Conservation (phyloP, 2,113 vertebrate genomes). For the Phocoena phocoena region DNA sequence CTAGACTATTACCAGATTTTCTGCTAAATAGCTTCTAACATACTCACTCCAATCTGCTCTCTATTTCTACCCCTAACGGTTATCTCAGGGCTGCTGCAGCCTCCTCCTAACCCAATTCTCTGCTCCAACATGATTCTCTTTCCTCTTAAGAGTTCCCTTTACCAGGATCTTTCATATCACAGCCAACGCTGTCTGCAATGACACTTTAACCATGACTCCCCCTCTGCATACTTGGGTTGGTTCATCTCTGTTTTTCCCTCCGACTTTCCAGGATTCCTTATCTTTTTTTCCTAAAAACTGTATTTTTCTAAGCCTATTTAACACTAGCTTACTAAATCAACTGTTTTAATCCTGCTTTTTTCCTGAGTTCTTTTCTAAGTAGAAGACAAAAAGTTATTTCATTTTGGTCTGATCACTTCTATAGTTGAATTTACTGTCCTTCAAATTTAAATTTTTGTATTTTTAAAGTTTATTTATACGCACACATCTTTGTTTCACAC, state of each 20-base stretch:
- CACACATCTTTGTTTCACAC: not conserved
- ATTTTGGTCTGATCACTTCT: not conserved
- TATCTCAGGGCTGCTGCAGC: not conserved
- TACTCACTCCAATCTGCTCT: not conserved
- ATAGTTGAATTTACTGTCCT: not conserved
- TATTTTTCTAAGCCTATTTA: not conserved
- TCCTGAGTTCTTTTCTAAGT: not conserved
- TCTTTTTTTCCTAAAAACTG: not conserved
- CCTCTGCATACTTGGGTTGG: not conserved
- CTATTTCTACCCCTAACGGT: not conserved
- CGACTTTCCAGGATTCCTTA: not conserved
- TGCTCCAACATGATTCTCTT: not conserved
- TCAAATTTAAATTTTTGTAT: not conserved
- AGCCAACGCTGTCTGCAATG: accelerated
- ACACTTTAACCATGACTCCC: not conserved
- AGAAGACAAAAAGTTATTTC: not conserved
- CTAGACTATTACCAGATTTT: not conserved
- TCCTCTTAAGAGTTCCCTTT: not conserved
- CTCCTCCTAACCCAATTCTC: not conserved
- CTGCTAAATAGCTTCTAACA: not conserved
- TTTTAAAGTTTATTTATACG: not conserved
- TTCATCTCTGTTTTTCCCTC: not conserved
- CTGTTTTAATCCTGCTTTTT: not conserved
- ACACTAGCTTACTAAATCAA: not conserved
- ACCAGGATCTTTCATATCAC: not conserved